Evolutionary conservation across 2,888 invertebrate species (phyloP), one percentile per base, ranked within the genome.

Genomic region (Ganaspis brasiliensis): DNA sequence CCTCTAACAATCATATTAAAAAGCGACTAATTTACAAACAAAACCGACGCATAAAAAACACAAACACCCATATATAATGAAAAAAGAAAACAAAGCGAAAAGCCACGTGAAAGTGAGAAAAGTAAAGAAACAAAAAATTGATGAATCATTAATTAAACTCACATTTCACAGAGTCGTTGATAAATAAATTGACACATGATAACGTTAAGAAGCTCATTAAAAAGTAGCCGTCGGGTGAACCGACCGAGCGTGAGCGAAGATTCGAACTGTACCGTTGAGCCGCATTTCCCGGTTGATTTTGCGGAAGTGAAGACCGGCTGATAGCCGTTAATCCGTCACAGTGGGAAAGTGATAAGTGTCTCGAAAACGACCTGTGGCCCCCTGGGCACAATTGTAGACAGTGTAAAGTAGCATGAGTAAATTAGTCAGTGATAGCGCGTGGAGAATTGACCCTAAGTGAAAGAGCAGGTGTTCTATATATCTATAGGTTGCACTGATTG

Each of bases 121-220:
- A 3, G 16, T 16, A 52, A 52, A 52, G 0, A 10, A 40, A 59
- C 14, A 35, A 35, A 6, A 57, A n/a, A 26, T 6, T 8, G 0
- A 14, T 59, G 31, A 59, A 63, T 16, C 2, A 61, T 16, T 19
- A 35, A 35, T 19, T 61, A n/a, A 35, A 61, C 61, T 61, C 35
- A 61, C 61, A 61, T 61, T 35, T 61, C 35, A 61, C 61, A 16
- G 35, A 35, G 35, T 16, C 61, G 37, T 35, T 61, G 35, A 61
- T 26, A 31, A 61, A 61, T 31, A 61, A 61, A 61, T 61, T 61
- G 35, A 61, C 61, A 35, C 61, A 61, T 61, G 16, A 61, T 63
- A 21, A 21, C 21, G 63, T 19, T 35, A 21, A 63, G 63, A 6
- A 63, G 40, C 19, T 63, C 63, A 63, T 21, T 21, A 40, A 21